Conservation (phyloP, 2,888 invertebrate species). For the Pogonocherus hispidulus region DNA sequence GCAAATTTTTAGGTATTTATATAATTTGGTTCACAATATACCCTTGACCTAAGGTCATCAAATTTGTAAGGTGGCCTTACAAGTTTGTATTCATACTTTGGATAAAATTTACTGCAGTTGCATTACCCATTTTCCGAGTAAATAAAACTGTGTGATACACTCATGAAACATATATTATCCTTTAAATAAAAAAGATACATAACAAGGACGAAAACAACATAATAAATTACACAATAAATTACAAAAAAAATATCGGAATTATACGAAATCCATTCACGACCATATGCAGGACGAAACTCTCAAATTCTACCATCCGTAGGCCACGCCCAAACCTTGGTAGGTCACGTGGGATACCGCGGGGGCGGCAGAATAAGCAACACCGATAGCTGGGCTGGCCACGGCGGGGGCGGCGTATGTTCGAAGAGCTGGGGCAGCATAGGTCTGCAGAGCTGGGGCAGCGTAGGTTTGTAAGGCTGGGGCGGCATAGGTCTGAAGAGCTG, state of each 20-base stretch:
- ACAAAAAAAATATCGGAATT: not conserved
- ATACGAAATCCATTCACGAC: not conserved
- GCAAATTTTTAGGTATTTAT: too few species aligned
- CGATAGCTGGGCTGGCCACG: slow-evolving; percentile 67
- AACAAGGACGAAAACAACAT: not conserved
- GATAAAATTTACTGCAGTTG: too few species aligned
- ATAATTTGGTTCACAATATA: too few species aligned
- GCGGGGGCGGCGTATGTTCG: slow-evolving; percentile 61
- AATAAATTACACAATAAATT: slow-evolving; percentile 1
- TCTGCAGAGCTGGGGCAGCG: slow-evolving; percentile 38
- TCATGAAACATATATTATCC: slow-evolving; percentile 3
- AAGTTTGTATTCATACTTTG: too few species aligned
- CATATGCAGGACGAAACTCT: not conserved
- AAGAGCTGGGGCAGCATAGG: slow-evolving; percentile 57
- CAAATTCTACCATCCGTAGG: slow-evolving; percentile 71
- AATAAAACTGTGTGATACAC: too few species aligned
- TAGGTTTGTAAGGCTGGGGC: slow-evolving; percentile 42
- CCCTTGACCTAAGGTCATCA: too few species aligned
- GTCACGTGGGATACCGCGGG: slow-evolving; percentile 75
- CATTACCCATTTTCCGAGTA: too few species aligned
- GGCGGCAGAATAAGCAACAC: slow-evolving; percentile 75
- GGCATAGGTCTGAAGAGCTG: slow-evolving; percentile 41
- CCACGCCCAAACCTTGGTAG: slow-evolving; percentile 73
- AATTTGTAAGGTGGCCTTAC: too few species aligned
- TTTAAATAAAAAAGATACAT: not conserved